Evolutionary conservation across 2,797 vertebrate genomes (phyloP).

Genomic region (Sardinella longiceps): DNA sequence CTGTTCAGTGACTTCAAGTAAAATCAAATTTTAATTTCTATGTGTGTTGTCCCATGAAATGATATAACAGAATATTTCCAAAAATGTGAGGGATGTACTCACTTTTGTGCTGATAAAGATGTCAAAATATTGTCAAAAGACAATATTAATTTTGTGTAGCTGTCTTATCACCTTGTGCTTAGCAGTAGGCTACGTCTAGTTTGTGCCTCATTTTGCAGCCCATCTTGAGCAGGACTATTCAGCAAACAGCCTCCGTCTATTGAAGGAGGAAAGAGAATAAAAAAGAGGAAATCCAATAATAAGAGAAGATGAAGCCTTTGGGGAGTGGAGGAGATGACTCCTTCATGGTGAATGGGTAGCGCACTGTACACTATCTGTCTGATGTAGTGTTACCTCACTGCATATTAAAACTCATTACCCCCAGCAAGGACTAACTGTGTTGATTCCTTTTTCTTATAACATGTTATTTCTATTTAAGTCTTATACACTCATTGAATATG

Average conservation of each 20-base stretch:
- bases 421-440: neutral
- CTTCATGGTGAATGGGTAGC: neutral
- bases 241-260: neutral
- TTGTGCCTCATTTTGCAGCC: too few species aligned
- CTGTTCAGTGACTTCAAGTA: too few species aligned
- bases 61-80: too few species aligned
- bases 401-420: neutral
- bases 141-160: too few species aligned
- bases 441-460: neutral
- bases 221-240: too few species aligned
- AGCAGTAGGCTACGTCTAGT: too few species aligned
- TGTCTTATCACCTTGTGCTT: too few species aligned
- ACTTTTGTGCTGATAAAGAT: too few species aligned
- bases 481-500: neutral
- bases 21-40: too few species aligned
- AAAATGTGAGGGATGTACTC: too few species aligned
- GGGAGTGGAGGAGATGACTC: neutral
- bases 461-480: neutral
- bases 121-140: too few species aligned
- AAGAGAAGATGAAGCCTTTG: neutral
- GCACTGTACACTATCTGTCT: neutral
- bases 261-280: neutral
- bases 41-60: too few species aligned
- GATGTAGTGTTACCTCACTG: neutral
- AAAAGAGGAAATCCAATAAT: neutral